Percentiles rank a stretch among this genome's conserved stretches.
Conservation (phyloP, 1,140 invertebrate species). For the Contarinia nasturtii region DNA sequence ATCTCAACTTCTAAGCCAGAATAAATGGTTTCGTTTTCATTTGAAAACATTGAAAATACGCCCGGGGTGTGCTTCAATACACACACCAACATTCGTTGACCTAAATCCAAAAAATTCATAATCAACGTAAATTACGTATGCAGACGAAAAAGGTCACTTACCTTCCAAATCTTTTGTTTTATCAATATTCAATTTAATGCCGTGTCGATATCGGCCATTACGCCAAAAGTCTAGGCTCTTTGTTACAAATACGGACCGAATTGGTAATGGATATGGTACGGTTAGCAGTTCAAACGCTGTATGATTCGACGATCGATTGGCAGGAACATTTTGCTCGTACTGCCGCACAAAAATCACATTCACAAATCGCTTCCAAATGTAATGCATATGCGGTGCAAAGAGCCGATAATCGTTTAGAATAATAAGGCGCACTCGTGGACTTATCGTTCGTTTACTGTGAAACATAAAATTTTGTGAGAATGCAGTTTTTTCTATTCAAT, state of each 20-base stretch:
- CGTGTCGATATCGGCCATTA: constrained; percentile 32
- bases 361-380: constrained; percentile 56
- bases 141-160: constrained; percentile 2
- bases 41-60: constrained; percentile 29
- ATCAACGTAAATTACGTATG: too few relatives aligned
- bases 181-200: constrained; percentile 29
- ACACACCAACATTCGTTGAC: constrained; percentile 34
- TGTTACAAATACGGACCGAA: constrained; percentile 28
- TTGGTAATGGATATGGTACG: constrained; percentile 43
- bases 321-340: constrained; percentile 21
- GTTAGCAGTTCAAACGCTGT: constrained; percentile 47
- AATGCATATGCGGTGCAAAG: constrained; percentile 43
- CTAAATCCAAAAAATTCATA: constrained; percentile 6
- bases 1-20: constrained; percentile 38
- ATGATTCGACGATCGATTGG: constrained; percentile 10
- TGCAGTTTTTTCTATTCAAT: too few relatives aligned
- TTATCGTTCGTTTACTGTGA: background rate
- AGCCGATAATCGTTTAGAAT: too few relatives aligned
- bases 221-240: constrained; percentile 42
- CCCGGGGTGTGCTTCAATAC: constrained; percentile 52
- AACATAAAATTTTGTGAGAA: too few relatives aligned
- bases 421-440: constrained; percentile 4
- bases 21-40: constrained; percentile 7
- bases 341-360: constrained; percentile 50
- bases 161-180: constrained; percentile 37